phyloP scores from a whole-genome alignment of 1,140 invertebrate genomes.

The Saccostrea echinata region DNA sequence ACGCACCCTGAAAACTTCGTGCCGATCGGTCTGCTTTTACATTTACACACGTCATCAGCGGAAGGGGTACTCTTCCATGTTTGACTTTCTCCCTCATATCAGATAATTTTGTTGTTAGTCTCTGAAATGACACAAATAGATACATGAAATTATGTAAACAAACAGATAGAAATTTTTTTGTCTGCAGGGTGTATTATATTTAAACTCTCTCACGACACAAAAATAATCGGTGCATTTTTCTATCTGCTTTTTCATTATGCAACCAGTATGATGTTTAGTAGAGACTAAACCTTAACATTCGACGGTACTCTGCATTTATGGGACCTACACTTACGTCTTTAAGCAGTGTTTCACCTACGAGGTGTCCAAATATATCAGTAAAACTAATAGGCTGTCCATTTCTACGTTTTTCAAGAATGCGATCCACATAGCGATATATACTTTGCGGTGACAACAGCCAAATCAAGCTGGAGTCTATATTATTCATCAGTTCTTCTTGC shows the following conservation, averaged over 20 bases:
- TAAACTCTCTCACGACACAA: no score
- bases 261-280: not conserved
- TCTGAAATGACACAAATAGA: constrained; percentile 66
- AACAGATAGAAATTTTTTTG: no score
- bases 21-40: constrained; percentile 81
- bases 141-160: not conserved
- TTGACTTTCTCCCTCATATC: constrained; percentile 77
- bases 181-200: no score
- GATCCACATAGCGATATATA: constrained; percentile 77
- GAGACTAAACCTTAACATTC: not conserved
- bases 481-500: constrained; percentile 78
- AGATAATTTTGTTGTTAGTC: constrained; percentile 76
- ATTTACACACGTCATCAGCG: constrained; percentile 81
- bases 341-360: constrained; percentile 81
- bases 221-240: no score
- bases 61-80: constrained; percentile 78
- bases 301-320: not conserved
- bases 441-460: constrained; percentile 75
- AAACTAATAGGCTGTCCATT: constrained; percentile 81
- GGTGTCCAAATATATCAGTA: constrained; percentile 82
- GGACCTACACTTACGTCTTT: constrained; percentile 75
- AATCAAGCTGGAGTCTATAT: constrained; percentile 78
- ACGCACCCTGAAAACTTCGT: constrained; percentile 80
- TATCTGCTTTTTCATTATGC: no score
- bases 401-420: constrained; percentile 78